phyloP scores from a whole-genome alignment of 2,113 vertebrate genomes.

The Misgurnus anguillicaudatus region DNA sequence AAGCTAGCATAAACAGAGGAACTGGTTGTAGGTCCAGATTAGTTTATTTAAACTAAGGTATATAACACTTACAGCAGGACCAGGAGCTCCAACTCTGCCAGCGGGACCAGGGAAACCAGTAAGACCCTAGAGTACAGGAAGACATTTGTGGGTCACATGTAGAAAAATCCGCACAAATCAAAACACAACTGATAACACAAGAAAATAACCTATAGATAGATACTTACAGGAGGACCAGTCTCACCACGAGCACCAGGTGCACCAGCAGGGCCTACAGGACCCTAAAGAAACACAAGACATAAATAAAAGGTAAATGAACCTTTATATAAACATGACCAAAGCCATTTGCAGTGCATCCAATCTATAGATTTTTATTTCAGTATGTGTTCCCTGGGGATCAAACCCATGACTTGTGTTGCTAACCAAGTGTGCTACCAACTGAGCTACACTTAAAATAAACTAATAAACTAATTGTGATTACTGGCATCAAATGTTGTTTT shows the following conservation, averaged over 20 bases:
- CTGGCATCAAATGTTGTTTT: no score
- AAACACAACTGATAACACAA: not conserved
- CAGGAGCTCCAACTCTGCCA: constrained; percentile 74
- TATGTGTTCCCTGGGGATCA: no score
- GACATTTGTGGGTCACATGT: constrained; percentile 21
- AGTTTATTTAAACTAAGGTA: not conserved
- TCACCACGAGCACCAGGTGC: constrained; percentile 77
- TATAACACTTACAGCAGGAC: constrained; percentile 74
- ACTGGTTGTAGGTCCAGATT: not conserved
- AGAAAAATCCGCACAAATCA: not conserved
- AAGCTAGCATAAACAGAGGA: not conserved
- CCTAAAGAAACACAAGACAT: constrained; percentile 62
- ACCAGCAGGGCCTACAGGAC: constrained; percentile 71
- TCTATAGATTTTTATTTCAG: no score
- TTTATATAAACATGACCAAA: no score
- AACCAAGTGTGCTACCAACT: no score
- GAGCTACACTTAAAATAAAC: no score
- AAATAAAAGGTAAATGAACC: not conserved
- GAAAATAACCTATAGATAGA: constrained; percentile 10
- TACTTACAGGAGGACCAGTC: constrained; percentile 72
- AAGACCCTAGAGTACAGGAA: constrained; percentile 71
- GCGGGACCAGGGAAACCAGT: constrained; percentile 80
- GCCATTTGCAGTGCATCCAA: no score
- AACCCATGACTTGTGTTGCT: no score
- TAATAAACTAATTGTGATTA: no score